Conservation (phyloP, 2,888 invertebrate genomes). For the Platypus cylindrus region DNA sequence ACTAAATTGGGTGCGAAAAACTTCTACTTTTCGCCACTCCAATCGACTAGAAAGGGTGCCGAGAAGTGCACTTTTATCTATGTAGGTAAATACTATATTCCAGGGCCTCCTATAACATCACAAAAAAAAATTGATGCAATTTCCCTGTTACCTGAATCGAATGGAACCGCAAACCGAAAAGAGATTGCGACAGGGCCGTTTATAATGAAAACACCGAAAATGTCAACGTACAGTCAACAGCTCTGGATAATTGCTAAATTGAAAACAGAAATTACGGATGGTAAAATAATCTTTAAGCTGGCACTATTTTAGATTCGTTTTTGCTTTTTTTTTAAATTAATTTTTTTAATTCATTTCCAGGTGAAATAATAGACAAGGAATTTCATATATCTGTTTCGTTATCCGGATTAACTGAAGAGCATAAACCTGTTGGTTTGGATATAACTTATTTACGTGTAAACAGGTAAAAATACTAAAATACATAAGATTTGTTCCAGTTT, state of each 20-base stretch:
- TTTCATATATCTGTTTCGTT: conserved; percentile 77
- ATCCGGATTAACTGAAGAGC: conserved; percentile 66
- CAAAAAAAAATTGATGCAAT: conserved; percentile 51
- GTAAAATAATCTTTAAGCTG: conserved; percentile 35
- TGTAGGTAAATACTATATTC: conserved; percentile 1
- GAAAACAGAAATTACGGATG: conserved; percentile 70
- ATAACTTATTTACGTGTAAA: conserved; percentile 20
- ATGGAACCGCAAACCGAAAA: conserved; percentile 39
- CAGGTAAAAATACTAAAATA: too few species aligned
- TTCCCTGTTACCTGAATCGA: conserved; percentile 38
- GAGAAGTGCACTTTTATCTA: too few species aligned
- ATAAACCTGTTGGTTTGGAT: conserved; percentile 54
- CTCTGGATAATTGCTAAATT: conserved; percentile 85
- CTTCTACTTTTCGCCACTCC: too few species aligned
- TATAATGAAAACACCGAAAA: conserved; percentile 68
- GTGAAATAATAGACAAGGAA: conserved; percentile 81
- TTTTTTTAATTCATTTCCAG: conserved; percentile 39
- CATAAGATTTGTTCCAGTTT: too few species aligned
- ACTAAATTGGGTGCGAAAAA: too few species aligned
- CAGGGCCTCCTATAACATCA: conserved; percentile 42
- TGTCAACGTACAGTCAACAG: conserved; percentile 85
- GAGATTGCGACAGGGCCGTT: conserved; percentile 67
- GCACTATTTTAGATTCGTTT: conserved; percentile 2
- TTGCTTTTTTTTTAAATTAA: not conserved
- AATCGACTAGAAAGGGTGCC: too few species aligned